A percentile compares a stretch with the other conserved stretches of the same genome.
Conservation (phyloP, 92 coral and sea anemone species). For the Parazoanthus atlanticus region DNA sequence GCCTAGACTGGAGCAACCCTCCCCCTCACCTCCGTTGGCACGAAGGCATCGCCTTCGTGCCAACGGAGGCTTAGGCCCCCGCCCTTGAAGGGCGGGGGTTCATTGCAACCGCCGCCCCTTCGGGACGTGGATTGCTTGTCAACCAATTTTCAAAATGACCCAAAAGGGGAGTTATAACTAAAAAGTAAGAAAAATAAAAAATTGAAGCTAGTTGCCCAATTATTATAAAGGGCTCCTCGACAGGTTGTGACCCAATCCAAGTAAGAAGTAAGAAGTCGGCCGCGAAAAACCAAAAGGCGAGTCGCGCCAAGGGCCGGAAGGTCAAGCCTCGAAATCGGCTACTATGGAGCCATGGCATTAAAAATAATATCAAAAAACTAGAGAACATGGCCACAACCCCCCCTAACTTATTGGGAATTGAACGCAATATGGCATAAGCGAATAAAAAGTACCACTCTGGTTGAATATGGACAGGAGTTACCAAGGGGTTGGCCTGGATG, state of each 20-base stretch:
- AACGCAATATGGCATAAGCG: too few species aligned
- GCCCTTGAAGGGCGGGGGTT: constrained; percentile 26
- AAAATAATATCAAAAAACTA: too few species aligned
- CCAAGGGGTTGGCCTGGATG: too few species aligned
- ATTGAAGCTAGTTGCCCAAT: constrained; percentile 79
- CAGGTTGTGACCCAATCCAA: constrained; percentile 78
- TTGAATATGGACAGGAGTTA: too few species aligned
- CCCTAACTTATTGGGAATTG: too few species aligned
- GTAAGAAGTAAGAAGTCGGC: constrained; percentile 78
- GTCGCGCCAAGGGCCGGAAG: constrained; percentile 79
- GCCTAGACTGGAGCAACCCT: constrained; percentile 11
- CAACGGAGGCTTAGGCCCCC: constrained; percentile 3
- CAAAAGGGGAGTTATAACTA: constrained; percentile 71
- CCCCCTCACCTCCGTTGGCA: background rate
- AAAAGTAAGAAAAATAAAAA: constrained; percentile 77
- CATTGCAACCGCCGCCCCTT: constrained; percentile 29
- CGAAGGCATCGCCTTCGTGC: constrained; percentile 23
- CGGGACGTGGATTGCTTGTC: constrained; percentile 43
- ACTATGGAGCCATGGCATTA: constrained; percentile 24
- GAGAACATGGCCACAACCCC: too few species aligned
- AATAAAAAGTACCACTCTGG: too few species aligned
- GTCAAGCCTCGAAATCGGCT: constrained; percentile 75
- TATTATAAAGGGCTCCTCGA: constrained; percentile 86
- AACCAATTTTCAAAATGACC: constrained; percentile 75
- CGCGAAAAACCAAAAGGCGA: constrained; percentile 82